Evolutionary conservation across 2,797 vertebrate genomes (phyloP).

Genomic region (Moxostoma hubbsi): DNA sequence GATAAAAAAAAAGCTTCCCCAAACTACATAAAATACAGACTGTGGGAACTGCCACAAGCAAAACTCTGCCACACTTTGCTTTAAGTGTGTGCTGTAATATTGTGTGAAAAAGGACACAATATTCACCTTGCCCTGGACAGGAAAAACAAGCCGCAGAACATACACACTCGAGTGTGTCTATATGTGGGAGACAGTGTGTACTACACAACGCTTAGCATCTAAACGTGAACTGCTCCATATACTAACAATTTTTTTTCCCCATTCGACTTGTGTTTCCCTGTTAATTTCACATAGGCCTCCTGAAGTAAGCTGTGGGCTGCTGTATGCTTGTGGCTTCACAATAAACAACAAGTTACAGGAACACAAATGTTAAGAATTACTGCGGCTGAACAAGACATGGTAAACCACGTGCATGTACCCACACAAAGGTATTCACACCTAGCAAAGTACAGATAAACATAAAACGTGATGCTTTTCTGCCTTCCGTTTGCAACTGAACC

Average conservation of each 20-base stretch:
- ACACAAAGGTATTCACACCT: constrained; percentile 28
- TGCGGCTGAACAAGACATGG: neutral
- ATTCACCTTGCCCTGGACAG: constrained; percentile 52
- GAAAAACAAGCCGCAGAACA: constrained; percentile 40
- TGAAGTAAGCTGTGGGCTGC: constrained; percentile 28
- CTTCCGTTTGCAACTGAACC: constrained; percentile 16
- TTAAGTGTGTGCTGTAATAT: constrained; percentile 58
- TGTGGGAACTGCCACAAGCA: constrained; percentile 54
- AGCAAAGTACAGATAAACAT: constrained; percentile 6
- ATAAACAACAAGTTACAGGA: constrained; percentile 22
- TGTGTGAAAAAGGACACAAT: constrained; percentile 58
- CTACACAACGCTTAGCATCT: constrained; percentile 26
- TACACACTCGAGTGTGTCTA: constrained; percentile 20
- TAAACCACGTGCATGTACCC: constrained; percentile 19
- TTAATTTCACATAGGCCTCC: constrained; percentile 26
- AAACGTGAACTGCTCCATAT: constrained; percentile 13
- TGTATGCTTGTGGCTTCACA: constrained; percentile 25
- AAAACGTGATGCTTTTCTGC: neutral
- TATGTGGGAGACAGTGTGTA: constrained; percentile 37
- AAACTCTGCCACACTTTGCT: constrained; percentile 59
- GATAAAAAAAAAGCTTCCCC: neutral
- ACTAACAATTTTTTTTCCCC: constrained; percentile 38
- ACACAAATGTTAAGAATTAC: neutral
- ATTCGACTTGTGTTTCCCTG: constrained; percentile 35
- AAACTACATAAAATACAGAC: constrained; percentile 54